A percentile compares a stretch with the other conserved stretches of the same genome.
Evolutionary conservation across 2,113 vertebrate genomes (phyloP).

Genomic region (Micromys minutus): DNA sequence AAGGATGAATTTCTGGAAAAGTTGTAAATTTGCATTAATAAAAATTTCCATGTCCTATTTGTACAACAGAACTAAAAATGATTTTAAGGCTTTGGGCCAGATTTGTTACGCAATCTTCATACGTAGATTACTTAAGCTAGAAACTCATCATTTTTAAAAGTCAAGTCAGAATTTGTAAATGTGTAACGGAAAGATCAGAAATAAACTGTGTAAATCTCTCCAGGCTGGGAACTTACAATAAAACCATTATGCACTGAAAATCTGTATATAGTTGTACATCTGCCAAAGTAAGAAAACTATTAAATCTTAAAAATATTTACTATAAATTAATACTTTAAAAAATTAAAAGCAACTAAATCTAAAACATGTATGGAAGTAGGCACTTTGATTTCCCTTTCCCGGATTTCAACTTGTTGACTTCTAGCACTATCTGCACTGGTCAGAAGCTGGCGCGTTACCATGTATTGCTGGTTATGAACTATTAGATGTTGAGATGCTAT

Average conservation of each 20-base stretch:
- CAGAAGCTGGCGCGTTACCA: slow-evolving; percentile 55
- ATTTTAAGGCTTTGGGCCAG: slow-evolving; percentile 80
- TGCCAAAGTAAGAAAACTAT: slow-evolving; percentile 69
- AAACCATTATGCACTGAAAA: slow-evolving; percentile 73
- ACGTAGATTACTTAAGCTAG: slow-evolving; percentile 78
- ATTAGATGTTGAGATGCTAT: not conserved
- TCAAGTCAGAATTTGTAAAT: slow-evolving; percentile 79
- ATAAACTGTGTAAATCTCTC: slow-evolving; percentile 79
- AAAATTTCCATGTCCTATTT: slow-evolving; percentile 78
- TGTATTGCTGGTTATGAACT: slow-evolving; percentile 28
- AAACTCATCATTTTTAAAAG: slow-evolving; percentile 80
- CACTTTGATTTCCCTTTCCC: slow-evolving; percentile 52
- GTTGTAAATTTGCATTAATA: slow-evolving; percentile 81
- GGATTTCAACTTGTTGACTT: slow-evolving; percentile 67
- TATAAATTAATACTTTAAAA: slow-evolving; percentile 64
- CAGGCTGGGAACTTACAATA: slow-evolving; percentile 81
- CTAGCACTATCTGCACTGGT: slow-evolving; percentile 39
- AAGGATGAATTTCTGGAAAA: slow-evolving; percentile 83
- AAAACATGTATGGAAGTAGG: slow-evolving; percentile 53
- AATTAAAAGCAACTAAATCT: slow-evolving; percentile 63
- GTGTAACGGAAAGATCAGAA: slow-evolving; percentile 85
- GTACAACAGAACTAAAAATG: slow-evolving; percentile 83
- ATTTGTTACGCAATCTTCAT: slow-evolving; percentile 76
- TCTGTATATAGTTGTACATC: slow-evolving; percentile 26
- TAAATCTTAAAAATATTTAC: slow-evolving; percentile 57